Evolutionary conservation across 2,113 vertebrate species (phyloP), one percentile per base, ranked within the genome.

Genomic region (Apus apus): DNA sequence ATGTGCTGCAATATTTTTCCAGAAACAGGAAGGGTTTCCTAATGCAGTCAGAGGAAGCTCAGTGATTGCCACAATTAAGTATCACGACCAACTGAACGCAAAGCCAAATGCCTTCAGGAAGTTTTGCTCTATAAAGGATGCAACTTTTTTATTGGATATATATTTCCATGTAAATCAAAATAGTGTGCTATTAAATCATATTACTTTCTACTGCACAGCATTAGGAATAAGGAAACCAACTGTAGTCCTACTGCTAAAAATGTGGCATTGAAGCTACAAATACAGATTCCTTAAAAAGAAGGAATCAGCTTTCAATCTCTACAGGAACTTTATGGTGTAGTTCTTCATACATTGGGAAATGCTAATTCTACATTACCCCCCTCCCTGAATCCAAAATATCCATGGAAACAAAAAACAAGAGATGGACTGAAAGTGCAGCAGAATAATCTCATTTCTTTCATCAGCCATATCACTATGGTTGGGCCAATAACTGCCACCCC

Each of bases 351-450:
- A 67, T 32, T 66, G 30, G 51, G 23, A 92, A 88, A 84, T 8
- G 5, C 25, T 86, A 88, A 86, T 88, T 91, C 62, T 53, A 53
- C n/a, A 72, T 53, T 68, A 75, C 3, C 9, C 11, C 11, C 27
- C 34, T 68, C 53, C 29, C 80, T 50, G 57, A 85, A 89, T 58
- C 40, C 0, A 2, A 92, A 46, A 90, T 71, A 89, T 57, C 87
- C 27, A 53, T 57, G 76, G 86, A 89, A 95, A 94, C 60, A 87
- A 53, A 87, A 94, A 89, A 84, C 64, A 90, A 78, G 73, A 81
- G 11, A 80, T 15, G 38, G 30, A 56, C 48, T 87, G 30, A 58
- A 81, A 81, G 18, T 40, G 15, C n/a, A 82, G 58, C 20, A 84
- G 58, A 84, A 75, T 51, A n/a, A 86, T 48, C 25, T 78, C 66